These are phyloP conservation scores for Calephelis perditalis DNA, from an alignment of 2,888 invertebrate species.

Conservation along the genomic window DNA sequence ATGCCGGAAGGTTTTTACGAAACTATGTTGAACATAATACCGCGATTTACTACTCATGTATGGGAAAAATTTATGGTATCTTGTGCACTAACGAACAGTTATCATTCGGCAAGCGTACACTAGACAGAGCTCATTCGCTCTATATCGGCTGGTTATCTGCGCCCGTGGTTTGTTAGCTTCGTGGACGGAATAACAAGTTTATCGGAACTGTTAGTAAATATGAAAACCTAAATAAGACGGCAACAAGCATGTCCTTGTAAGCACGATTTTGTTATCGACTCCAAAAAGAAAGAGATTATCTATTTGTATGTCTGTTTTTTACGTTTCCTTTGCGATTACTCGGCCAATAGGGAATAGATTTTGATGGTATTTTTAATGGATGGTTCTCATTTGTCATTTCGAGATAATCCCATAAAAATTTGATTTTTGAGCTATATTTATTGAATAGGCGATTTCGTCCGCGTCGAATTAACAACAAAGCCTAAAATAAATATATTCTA, in stretches of 20 bases:
- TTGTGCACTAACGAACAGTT: constrained; percentile 47
- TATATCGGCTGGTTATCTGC: constrained; percentile 57
- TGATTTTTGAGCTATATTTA: too few species aligned
- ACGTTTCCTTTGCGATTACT: too few species aligned
- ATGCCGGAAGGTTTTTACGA: constrained; percentile 39
- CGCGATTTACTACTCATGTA: constrained; percentile 51
- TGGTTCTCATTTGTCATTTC: too few species aligned
- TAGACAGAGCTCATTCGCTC: constrained; percentile 42
- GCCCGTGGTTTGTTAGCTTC: constrained; percentile 65
- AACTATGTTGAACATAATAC: constrained; percentile 41
- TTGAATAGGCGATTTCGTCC: too few species aligned
- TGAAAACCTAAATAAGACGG: constrained; percentile 54
- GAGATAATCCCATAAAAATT: too few species aligned
- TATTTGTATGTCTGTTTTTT: too few species aligned
- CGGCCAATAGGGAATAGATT: too few species aligned
- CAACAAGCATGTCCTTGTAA: constrained; percentile 39
- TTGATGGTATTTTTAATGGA: too few species aligned
- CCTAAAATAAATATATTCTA: too few species aligned
- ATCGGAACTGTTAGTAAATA: constrained; percentile 64
- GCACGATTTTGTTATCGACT: not conserved
- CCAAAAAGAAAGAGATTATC: too few species aligned
- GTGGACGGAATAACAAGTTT: constrained; percentile 67
- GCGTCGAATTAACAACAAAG: too few species aligned
- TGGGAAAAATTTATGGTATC: constrained; percentile 55
- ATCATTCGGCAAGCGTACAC: constrained; percentile 55